A percentile compares a stretch with the other conserved stretches of the same genome.
These are phyloP conservation scores for Elysia crispata DNA, from an alignment of 2,888 invertebrate genomes.

Conservation along the genomic window DNA sequence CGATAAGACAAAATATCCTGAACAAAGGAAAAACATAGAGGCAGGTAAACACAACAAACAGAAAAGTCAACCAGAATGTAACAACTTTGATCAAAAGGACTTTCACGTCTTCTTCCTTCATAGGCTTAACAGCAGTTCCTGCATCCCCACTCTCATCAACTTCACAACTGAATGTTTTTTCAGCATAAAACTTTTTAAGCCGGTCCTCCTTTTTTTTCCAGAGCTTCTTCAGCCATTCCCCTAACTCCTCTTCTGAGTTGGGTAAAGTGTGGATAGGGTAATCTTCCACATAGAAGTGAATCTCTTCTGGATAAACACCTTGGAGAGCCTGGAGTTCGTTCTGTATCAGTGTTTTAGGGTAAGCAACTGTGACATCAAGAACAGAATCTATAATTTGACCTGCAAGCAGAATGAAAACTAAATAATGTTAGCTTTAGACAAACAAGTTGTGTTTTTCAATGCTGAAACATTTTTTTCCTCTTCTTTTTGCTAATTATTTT, in stretches of 20 bases:
- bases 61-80: constrained; percentile 60
- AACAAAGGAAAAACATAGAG: constrained; percentile 55
- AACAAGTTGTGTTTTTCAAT: too few relatives aligned
- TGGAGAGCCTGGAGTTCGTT: constrained; percentile 85
- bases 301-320: constrained; percentile 86
- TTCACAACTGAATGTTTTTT: constrained; percentile 49
- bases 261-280: constrained; percentile 59
- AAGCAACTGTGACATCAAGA: constrained; percentile 92
- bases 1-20: constrained; percentile 54
- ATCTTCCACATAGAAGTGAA: constrained; percentile 86
- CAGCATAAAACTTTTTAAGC: constrained; percentile 64
- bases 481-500: too few relatives aligned
- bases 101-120: constrained; percentile 27
- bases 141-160: constrained; percentile 17
- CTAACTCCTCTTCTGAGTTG: constrained; percentile 55
- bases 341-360: constrained; percentile 86
- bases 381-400: constrained; percentile 85
- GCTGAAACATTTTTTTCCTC: too few relatives aligned
- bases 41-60: constrained; percentile 49
- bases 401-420: constrained; percentile 56
- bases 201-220: constrained; percentile 77
- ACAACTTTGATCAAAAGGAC: constrained; percentile 47
- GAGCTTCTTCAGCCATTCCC: constrained; percentile 73
- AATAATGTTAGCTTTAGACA: too few relatives aligned
- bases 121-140: neutral